phyloP scores from a whole-genome alignment of 2,888 invertebrate genomes.

The Cephonodes hylas region DNA sequence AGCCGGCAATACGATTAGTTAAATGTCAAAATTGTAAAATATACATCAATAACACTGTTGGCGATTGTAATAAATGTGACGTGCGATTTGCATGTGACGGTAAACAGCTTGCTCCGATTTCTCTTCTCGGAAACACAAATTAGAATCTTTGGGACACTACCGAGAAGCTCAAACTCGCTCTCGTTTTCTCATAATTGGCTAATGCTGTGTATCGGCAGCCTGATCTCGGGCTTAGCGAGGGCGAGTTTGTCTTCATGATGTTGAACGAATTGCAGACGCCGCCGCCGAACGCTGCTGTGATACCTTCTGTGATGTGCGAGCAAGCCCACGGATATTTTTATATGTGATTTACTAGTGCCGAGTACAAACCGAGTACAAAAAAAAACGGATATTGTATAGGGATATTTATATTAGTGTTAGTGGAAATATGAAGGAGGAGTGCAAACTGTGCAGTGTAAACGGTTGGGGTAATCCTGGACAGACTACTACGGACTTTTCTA shows the following conservation, averaged over 20 bases:
- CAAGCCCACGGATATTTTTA: constrained; percentile 76
- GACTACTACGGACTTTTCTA: constrained; percentile 72
- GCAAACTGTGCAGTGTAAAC: constrained; percentile 74
- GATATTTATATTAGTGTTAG: constrained; percentile 44
- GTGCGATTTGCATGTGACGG: constrained; percentile 50
- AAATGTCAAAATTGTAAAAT: constrained; percentile 35
- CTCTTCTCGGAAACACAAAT: constrained; percentile 34
- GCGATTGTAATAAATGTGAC: constrained; percentile 28
- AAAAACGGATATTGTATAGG: constrained; percentile 67
- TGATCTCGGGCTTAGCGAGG: constrained; percentile 24
- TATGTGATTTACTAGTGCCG: constrained; percentile 80
- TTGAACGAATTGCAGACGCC: constrained; percentile 54
- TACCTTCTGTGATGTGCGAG: constrained; percentile 77
- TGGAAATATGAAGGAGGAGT: constrained; percentile 76
- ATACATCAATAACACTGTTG: constrained; percentile 30
- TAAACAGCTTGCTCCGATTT: constrained; percentile 40
- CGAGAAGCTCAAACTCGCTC: constrained; percentile 28
- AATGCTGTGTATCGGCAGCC: constrained; percentile 22
- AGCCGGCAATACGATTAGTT: constrained; percentile 31
- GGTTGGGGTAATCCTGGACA: constrained; percentile 65
- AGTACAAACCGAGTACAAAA: constrained; percentile 82
- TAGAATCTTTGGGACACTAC: constrained; percentile 25
- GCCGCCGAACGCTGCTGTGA: constrained; percentile 74
- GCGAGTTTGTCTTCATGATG: constrained; percentile 27
- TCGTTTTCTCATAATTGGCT: constrained; percentile 23